These are phyloP conservation scores for Felis chaus DNA, from an alignment of 2,113 vertebrate species.

Conservation along the genomic window DNA sequence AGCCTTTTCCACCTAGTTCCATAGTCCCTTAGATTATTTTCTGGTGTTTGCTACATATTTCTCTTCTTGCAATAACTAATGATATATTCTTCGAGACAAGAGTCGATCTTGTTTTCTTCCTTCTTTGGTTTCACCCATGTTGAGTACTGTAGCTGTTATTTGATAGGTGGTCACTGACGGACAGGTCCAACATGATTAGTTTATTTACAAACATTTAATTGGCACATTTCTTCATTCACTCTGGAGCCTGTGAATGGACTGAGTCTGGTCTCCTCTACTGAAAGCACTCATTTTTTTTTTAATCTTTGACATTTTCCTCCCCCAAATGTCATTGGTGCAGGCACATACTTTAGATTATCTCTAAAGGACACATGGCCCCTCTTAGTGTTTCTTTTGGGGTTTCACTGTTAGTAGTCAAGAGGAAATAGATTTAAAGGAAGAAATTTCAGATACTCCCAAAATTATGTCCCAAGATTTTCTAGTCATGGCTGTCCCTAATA, in stretches of 20 bases:
- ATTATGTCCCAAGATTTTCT: background rate
- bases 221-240: background rate
- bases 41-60: background rate
- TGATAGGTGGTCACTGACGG: background rate
- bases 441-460: background rate
- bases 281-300: background rate
- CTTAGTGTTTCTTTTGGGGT: background rate
- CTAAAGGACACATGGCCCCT: background rate
- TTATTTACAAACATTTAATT: conserved; percentile 19
- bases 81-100: background rate
- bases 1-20: background rate
- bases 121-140: background rate
- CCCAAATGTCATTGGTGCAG: background rate
- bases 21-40: background rate
- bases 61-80: background rate
- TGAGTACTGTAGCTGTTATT: background rate
- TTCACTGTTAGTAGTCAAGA: background rate
- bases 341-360: background rate
- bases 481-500: background rate
- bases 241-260: background rate
- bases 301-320: background rate
- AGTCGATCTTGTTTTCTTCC: background rate
- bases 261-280: background rate
- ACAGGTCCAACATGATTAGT: background rate
- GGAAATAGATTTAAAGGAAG: background rate